Percentiles rank a stretch among this genome's conserved stretches.
Conservation (phyloP, 2,888 invertebrate species). For the Drosophila paracracens region DNA sequence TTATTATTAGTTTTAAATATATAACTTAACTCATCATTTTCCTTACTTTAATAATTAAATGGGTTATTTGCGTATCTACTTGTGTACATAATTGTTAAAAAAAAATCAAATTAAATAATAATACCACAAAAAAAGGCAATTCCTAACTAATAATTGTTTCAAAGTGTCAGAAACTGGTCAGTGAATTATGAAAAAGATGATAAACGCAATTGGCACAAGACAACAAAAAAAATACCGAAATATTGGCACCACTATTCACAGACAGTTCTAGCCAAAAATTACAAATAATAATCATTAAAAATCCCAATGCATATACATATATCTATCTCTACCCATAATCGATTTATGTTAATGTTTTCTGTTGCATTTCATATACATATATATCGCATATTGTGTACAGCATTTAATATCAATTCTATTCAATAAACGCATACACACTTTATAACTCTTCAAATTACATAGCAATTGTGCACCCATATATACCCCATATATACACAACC, state of each 20-base stretch:
- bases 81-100: conserved; percentile 63
- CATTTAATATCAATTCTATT: conserved; percentile 51
- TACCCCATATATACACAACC: conserved; percentile 2
- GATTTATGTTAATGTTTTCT: conserved; percentile 62
- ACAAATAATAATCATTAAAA: conserved; percentile 20
- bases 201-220: conserved; percentile 32
- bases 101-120: conserved; percentile 3
- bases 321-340: conserved; percentile 38
- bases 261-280: conserved; percentile 32
- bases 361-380: conserved; percentile 50
- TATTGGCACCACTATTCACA: conserved; percentile 25
- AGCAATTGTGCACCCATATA: conserved; percentile 34
- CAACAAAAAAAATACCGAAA: not conserved
- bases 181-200: conserved; percentile 5
- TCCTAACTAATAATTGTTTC: conserved; percentile 50
- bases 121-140: conserved; percentile 26
- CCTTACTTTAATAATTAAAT: conserved; percentile 50
- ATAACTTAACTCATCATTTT: conserved; percentile 46
- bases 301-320: conserved; percentile 13
- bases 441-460: conserved; percentile 17
- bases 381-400: conserved; percentile 59
- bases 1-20: conserved; percentile 47
- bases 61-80: conserved; percentile 62
- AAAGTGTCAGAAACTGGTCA: conserved; percentile 55
- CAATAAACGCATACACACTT: conserved; percentile 26